Evolutionary conservation across 2,797 vertebrate genomes (phyloP).

Genomic region (Xenops minutus): DNA sequence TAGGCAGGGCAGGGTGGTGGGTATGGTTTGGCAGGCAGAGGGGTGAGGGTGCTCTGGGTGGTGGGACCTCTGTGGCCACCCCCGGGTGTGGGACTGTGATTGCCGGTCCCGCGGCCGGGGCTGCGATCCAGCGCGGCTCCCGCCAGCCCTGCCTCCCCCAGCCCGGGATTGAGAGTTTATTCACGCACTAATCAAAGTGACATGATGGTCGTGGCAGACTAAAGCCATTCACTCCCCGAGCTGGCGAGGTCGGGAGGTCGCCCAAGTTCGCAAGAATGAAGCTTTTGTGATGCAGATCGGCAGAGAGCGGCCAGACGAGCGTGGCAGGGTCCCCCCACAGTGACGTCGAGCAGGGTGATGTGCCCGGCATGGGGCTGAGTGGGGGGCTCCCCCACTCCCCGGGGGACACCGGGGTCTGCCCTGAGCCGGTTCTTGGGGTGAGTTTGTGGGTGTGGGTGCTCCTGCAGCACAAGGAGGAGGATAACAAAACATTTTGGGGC

Average conservation of each 20-base stretch:
- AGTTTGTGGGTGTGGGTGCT: neutral
- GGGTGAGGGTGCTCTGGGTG: neutral
- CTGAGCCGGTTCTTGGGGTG: fast-evolving
- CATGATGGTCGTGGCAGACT: constrained; percentile 71
- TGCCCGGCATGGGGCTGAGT: neutral
- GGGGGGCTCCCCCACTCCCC: neutral
- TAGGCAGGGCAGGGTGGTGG: neutral
- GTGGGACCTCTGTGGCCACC: fast-evolving
- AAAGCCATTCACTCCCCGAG: constrained; percentile 87
- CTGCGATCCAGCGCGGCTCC: neutral
- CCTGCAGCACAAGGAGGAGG: fast-evolving
- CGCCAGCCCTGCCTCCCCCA: constrained; percentile 2
- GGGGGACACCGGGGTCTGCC: neutral
- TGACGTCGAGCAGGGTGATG: neutral
- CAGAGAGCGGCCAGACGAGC: constrained; percentile 61
- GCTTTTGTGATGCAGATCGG: constrained; percentile 89
- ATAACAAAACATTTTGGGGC: fast-evolving
- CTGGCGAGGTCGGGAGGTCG: constrained; percentile 82
- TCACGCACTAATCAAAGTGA: constrained; percentile 74
- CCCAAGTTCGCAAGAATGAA: constrained; percentile 83
- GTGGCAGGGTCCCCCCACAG: constrained; percentile 23
- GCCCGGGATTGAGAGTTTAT: constrained; percentile 67
- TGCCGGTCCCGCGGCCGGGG: neutral
- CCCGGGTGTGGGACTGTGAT: neutral
- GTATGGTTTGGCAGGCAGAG: fast-evolving